Evolutionary conservation across 2,113 vertebrate genomes (phyloP), one percentile per base, ranked within the genome.

Genomic region (Hyaena hyaena): DNA sequence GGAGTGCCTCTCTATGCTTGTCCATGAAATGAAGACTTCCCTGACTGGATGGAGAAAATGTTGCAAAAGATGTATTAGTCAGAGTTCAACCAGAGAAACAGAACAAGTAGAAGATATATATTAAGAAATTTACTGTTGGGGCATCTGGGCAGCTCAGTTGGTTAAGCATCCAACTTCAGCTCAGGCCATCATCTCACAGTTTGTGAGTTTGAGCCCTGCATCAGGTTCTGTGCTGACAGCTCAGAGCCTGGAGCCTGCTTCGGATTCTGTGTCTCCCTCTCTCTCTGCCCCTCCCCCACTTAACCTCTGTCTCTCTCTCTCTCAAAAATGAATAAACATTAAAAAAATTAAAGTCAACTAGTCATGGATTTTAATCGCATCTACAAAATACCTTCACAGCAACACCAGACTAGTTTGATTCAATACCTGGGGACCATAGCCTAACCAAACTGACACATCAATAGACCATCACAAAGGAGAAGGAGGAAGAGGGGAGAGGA

Each of bases 81-180:
- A 85, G 48, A 80, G 69, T 73, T 96, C 87, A 79, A 83, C 53
- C 35, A 88, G 86, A 88, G 69, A 90, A 95, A 86, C 1, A 77
- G 19, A 91, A n/a, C 19, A 55, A 50, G 69, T 26, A 53, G 68
- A 55, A 55, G 48, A 79, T 26, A 68, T 28, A 26, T 68, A 58
- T 43, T 33, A 84, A 94, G 58, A 92, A 39, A 58, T 81, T 43
- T 48, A 39, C 58, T 23, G 17, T 55, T 76, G 2, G 73, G 39
- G 12, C 17, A 7, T 5, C 12, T 76, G 39, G 39, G 39, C 14
- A 23, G 39, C 39, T 74, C 39, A 23, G 35, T 71, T 1, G 21
- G 11, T 43, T 43, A 12, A 43, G 35, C 35, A 5, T 39, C 71
- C 39, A 21, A 21, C 23, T 73, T 73, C 10, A 0, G 35, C 21